These are phyloP conservation scores for Ammodytes dubius DNA, from an alignment of 2,113 vertebrate species.

Conservation along the genomic window DNA sequence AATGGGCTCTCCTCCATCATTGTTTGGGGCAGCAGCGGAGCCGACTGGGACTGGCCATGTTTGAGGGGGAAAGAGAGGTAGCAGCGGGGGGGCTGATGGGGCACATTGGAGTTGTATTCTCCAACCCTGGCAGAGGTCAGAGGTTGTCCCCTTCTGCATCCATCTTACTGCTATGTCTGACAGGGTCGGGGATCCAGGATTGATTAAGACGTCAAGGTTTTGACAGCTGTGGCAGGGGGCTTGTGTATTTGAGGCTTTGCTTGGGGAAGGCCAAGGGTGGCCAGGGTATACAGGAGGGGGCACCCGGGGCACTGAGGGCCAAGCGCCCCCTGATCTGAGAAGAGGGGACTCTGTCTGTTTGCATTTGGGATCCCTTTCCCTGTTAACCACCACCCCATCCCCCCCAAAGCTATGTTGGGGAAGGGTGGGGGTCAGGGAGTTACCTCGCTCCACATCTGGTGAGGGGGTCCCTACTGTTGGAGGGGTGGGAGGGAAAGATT, in stretches of 20 bases:
- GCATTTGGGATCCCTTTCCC: constrained; percentile 79
- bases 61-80: constrained; percentile 10
- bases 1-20: constrained; percentile 86
- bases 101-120: constrained; percentile 79
- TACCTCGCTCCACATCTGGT: constrained; percentile 83
- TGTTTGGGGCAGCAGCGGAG: constrained; percentile 83
- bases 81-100: constrained; percentile 55
- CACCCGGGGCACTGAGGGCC: constrained; percentile 57
- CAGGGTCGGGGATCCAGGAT: constrained; percentile 88
- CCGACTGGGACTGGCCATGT: constrained; percentile 52
- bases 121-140: constrained; percentile 88
- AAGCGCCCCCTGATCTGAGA: constrained; percentile 60
- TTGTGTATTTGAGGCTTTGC: constrained; percentile 44
- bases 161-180: constrained; percentile 90
- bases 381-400: constrained; percentile 62
- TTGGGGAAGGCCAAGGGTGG: constrained; percentile 55
- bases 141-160: constrained; percentile 92
- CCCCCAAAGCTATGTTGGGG: constrained; percentile 19
- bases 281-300: constrained; percentile 64
- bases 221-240: constrained; percentile 84
- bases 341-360: constrained; percentile 71
- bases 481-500: constrained; percentile 35
- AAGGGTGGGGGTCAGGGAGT: constrained; percentile 49
- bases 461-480: constrained; percentile 55
- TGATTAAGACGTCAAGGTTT: constrained; percentile 95